Conservation (phyloP, 2,113 vertebrate species). For the Xiphophorus maculatus region DNA sequence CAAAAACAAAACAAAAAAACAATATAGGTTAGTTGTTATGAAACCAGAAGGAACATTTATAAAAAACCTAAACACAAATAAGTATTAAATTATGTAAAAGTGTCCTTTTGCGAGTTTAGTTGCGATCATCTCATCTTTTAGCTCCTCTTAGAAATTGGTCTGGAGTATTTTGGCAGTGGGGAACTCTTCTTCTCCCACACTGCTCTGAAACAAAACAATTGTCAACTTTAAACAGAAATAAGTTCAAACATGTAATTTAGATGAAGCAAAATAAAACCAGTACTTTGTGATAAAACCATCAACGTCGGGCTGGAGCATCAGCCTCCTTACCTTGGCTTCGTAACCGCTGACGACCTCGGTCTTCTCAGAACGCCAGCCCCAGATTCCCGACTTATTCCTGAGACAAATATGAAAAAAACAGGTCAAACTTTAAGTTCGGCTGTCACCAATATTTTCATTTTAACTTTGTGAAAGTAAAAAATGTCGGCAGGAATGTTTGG, state of each 20-base stretch:
- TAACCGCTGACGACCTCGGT: conserved; percentile 92
- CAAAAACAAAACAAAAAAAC: too few relatives aligned
- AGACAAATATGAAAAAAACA: conserved; percentile 1
- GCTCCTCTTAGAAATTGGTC: background rate
- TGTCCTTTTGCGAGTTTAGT: too few relatives aligned
- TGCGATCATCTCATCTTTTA: background rate
- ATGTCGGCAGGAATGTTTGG: background rate
- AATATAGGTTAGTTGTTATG: background rate
- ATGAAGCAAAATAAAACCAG: background rate
- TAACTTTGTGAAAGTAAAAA: background rate
- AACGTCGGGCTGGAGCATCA: too few relatives aligned
- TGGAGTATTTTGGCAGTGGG: too few relatives aligned
- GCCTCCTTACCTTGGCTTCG: conserved; percentile 89
- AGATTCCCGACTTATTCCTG: conserved; percentile 96
- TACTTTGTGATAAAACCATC: background rate
- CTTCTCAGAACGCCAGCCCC: conserved; percentile 98
- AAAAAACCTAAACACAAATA: too few relatives aligned
- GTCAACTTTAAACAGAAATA: too few relatives aligned
- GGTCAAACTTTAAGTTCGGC: background rate
- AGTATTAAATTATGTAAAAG: too few relatives aligned
- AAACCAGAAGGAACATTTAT: background rate
- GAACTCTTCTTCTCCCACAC: too few relatives aligned
- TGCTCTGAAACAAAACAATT: too few relatives aligned
- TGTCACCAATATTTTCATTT: background rate
- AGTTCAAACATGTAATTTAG: too few relatives aligned